Base-by-base conservation (phyloP, 1,140 invertebrate genomes). In the Euglossa dilemma region DNA sequence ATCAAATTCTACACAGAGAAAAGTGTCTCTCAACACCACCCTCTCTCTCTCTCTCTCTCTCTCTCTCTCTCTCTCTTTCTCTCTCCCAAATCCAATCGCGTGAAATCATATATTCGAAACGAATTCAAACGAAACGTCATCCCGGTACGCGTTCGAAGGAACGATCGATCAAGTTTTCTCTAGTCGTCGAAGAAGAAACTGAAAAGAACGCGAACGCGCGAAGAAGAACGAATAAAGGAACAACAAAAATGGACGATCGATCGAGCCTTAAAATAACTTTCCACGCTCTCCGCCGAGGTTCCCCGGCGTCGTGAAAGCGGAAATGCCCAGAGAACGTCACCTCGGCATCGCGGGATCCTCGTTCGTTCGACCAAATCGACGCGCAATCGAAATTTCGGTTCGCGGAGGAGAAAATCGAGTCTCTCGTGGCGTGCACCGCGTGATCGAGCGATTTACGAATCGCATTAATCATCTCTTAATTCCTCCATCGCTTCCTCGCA, bases 391-490 rank as follows among this genome's bases (percentile, higher is more conserved):
- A 45, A 56, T 74, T 67, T 80, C 36, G 52, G 14, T 18, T 50
- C 20, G 12, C 52, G 61, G 76, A 76, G 56, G 80, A 78, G 71
- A 57, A 75, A 73, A 61, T 69, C 18, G 28, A 45, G 9, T 23
- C 45, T 59, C 45, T 59, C 36, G 56, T 74, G 77, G 86, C 85
- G 82, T 71, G 85, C 85, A 80, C 72, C 86, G 86, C 86, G 54
- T 43, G 45, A 73, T 69, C 72, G 54, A 69, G 73, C 80, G 72
- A 86, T 87, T 54, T 73, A 36, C 73, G 59, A 73, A 84, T 63
- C 81, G 73, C 54, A 18, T 12, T n/a, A 36, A 20, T 52, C 52
- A 57, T 56, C 56, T 50, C 11, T 57, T 36, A 28, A 36, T 52
- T 43, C 36, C 20, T n/a, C 43, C 61, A 14, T 52, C 36, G 28